Evolutionary conservation across 1,140 invertebrate genomes (phyloP), one percentile per base, ranked within the genome.

Genomic region (Teleopsis dalmanni): DNA sequence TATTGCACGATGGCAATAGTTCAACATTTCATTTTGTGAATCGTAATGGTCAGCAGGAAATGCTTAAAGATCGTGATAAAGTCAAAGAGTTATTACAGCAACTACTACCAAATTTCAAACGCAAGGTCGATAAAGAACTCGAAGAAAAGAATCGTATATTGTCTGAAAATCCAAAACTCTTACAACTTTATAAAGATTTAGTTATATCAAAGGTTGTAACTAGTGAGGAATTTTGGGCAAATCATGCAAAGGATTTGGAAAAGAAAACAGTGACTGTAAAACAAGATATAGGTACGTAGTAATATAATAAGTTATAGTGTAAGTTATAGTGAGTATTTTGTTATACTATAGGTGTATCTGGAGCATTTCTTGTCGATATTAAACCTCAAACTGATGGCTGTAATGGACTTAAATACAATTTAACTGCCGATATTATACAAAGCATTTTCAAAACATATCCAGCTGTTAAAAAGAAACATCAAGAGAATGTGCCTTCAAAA

Each of bases 371-470:
- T 59, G 88, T 91, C 50, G 93, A 96, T 60, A 95, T 98, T 33
- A 94, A 95, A 75, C 93, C 95, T 13, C 88, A 97, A 75, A 91
- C 91, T 19, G 95, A 99, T 74, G 95, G 95, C 31, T 93, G 87
- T 60, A 98, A 98, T 75, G 91, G 91, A 60, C 79, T 99, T 13
- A 92, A 93, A 72, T 98, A 99, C 71, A 99, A 98, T 75, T 80
- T 99, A 43, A 98, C 94, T 10, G 79, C 87, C 41, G 96, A 99
- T 72, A 88, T 98, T 35, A 98, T 99, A 71, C 86, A 97, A 59
- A 91, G 91, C 61, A 97, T 99, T 75, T 99, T 99, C 74, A 93
- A 94, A 75, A 98, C 96, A 57, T 99, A 99, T 79, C 96, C 97
- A 22, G 92, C 93, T 59, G 96, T 99, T 1, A 90, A 93, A 65